phyloP scores from a whole-genome alignment of 2,113 vertebrate species.

The Seriola quinqueradiata region DNA sequence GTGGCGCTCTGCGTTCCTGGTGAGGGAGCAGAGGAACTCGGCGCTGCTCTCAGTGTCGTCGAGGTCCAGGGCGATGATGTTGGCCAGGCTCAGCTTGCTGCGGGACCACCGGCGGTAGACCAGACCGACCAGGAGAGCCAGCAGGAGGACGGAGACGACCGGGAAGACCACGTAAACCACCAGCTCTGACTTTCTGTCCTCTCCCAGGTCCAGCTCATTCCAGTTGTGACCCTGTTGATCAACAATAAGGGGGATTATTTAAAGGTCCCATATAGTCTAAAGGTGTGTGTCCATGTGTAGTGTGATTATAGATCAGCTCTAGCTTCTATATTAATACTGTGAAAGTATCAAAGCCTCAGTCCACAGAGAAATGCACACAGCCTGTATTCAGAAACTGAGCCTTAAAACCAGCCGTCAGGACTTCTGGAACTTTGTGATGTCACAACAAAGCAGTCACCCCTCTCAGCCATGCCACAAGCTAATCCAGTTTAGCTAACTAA shows the following conservation, averaged over 20 bases:
- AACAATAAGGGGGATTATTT: not conserved
- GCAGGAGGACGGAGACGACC: conserved; percentile 84
- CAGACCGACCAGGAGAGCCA: conserved; percentile 86
- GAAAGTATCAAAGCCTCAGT: no score
- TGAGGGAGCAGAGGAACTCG: conserved; percentile 80
- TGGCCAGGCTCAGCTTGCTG: conserved; percentile 76
- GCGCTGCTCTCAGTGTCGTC: conserved; percentile 69
- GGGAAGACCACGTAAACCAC: conserved; percentile 89
- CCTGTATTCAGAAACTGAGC: no score
- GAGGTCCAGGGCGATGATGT: conserved; percentile 87
- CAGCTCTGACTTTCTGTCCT: conserved; percentile 82
- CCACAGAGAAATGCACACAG: no score
- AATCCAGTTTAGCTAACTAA: no score
- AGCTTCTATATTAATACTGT: no score
- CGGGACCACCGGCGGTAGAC: conserved; percentile 83
- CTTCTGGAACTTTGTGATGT: no score
- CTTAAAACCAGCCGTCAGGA: no score
- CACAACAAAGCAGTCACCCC: no score
- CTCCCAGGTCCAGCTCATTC: conserved; percentile 77
- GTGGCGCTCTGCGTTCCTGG: conserved; percentile 70
- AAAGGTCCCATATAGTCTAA: no score
- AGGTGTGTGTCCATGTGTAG: no score
- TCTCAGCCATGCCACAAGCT: no score
- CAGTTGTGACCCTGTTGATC: conserved; percentile 84
- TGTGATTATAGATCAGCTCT: no score